Evolutionary conservation across 2,888 invertebrate genomes (phyloP).

Genomic region (Cheilosia pagana): DNA sequence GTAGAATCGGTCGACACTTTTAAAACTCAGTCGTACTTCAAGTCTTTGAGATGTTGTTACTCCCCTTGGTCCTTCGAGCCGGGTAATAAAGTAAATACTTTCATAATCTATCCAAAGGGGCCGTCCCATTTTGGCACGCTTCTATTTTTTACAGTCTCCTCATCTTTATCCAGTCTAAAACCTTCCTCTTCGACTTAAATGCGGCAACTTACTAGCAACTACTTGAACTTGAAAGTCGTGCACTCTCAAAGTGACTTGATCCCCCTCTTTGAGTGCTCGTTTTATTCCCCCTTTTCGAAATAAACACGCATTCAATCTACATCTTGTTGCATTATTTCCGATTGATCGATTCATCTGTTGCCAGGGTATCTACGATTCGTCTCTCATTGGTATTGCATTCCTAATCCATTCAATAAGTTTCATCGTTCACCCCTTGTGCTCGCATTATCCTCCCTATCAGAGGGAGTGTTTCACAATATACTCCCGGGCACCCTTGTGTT

Average conservation of each 20-base stretch:
- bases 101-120: not conserved
- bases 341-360: conserved; percentile 23
- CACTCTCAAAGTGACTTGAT: conserved; percentile 1
- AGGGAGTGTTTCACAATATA: not conserved
- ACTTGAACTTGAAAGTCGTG: conserved; percentile 3
- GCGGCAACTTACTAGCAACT: not conserved
- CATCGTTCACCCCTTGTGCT: not conserved
- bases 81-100: not conserved
- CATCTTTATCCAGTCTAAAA: too few relatives aligned
- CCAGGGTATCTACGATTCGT: not conserved
- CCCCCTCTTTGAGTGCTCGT: not conserved
- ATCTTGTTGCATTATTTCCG: conserved; percentile 4
- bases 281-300: not conserved
- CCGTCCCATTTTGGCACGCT: not conserved
- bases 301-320: conserved; percentile 1
- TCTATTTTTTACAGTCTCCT: not conserved
- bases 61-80: not conserved
- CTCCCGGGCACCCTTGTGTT: not conserved
- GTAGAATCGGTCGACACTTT: too few relatives aligned
- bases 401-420: conserved; percentile 30
- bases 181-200: not conserved
- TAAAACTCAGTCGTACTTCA: too few relatives aligned
- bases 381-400: conserved; percentile 1
- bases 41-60: too few relatives aligned
- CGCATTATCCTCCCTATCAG: not conserved